These are phyloP conservation scores for Poeciliopsis occidentalis DNA, from an alignment of 2,113 vertebrate genomes.

Conservation along the genomic window DNA sequence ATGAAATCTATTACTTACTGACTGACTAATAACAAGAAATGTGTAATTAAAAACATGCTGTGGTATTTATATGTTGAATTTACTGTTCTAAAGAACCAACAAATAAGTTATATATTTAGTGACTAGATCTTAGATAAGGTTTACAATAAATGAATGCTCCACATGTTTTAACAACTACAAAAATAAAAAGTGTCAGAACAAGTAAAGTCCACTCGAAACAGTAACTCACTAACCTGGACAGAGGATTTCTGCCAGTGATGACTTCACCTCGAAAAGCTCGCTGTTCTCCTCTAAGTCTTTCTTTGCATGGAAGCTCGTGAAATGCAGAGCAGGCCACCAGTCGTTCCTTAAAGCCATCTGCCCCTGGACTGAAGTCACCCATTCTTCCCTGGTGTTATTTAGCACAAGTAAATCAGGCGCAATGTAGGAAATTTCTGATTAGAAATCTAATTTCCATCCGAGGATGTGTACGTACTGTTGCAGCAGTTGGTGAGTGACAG, in stretches of 20 bases:
- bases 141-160: background rate
- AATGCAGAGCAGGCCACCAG: constrained; percentile 92
- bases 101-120: no score
- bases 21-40: no score
- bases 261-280: constrained; percentile 81
- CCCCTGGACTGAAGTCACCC: constrained; percentile 64
- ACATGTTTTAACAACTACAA: background rate
- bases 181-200: background rate
- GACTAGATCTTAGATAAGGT: no score
- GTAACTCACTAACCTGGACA: constrained; percentile 77
- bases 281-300: constrained; percentile 77
- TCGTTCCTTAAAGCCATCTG: constrained; percentile 83
- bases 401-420: background rate
- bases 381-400: constrained; percentile 40
- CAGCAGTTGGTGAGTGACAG: constrained; percentile 73
- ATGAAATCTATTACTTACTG: no score
- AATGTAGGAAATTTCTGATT: background rate
- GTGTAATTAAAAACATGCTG: no score
- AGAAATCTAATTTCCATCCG: background rate
- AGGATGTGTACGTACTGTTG: constrained; percentile 34
- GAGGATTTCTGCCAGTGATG: constrained; percentile 74
- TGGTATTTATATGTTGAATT: no score
- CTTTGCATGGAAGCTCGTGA: constrained; percentile 81
- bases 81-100: no score
- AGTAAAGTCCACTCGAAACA: background rate